These are phyloP conservation scores for Tympanuchus pallidicinctus DNA, from an alignment of 2,113 vertebrate species.

Conservation along the genomic window DNA sequence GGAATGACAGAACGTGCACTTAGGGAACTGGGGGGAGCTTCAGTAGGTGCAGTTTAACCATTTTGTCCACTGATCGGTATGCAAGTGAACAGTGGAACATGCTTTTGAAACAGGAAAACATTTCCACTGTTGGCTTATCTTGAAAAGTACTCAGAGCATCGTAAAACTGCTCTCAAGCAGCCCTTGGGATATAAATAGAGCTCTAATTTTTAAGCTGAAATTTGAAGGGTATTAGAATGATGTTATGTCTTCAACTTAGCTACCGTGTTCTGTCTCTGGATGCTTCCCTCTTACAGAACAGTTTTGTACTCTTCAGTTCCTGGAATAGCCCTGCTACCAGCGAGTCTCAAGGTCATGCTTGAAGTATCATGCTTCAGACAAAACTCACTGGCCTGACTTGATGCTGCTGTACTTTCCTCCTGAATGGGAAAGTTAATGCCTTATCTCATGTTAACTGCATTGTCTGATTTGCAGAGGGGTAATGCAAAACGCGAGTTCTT, in stretches of 20 bases:
- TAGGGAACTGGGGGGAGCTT: not conserved
- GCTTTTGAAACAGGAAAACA: not conserved
- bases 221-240: too few relatives aligned
- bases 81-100: not conserved
- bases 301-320: not conserved
- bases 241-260: too few relatives aligned
- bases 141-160: not conserved
- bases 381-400: not conserved
- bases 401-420: constrained; percentile 22
- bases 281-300: not conserved
- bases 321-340: not conserved
- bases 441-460: constrained; percentile 16
- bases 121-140: not conserved
- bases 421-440: not conserved
- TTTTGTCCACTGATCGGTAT: not conserved
- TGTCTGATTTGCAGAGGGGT: constrained; percentile 30
- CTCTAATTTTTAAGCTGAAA: too few relatives aligned
- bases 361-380: not conserved
- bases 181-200: not conserved
- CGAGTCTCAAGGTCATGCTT: not conserved
- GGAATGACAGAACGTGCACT: not conserved
- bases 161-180: not conserved
- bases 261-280: not conserved
- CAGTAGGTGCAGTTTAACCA: not conserved
- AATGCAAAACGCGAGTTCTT: not conserved